Conservation (phyloP, 2,888 invertebrate genomes). For the Diplolepis rosae region DNA sequence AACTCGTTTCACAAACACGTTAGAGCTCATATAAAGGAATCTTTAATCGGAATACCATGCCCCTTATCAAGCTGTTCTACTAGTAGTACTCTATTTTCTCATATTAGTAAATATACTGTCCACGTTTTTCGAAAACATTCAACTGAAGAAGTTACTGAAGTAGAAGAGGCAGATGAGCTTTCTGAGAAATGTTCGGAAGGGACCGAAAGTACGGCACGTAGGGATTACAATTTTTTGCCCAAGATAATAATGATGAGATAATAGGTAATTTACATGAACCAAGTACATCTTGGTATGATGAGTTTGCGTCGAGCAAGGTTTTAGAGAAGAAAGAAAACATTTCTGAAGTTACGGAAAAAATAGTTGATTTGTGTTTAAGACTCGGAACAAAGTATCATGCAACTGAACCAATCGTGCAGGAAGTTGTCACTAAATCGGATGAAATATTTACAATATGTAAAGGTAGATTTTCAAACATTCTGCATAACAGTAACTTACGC, state of each 20-base stretch:
- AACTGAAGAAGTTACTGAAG: too few relatives aligned
- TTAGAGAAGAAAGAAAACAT: not conserved
- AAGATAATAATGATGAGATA: not conserved
- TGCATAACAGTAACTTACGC: slow-evolving; percentile 3
- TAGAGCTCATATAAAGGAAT: too few relatives aligned
- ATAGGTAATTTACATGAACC: too few relatives aligned
- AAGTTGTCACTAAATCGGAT: slow-evolving; percentile 13
- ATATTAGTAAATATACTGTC: too few relatives aligned
- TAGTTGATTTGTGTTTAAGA: slow-evolving; percentile 12
- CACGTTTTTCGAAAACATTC: too few relatives aligned
- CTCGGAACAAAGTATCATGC: slow-evolving; percentile 15
- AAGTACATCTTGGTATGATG: not conserved
- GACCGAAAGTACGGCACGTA: too few relatives aligned
- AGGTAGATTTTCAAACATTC: not conserved
- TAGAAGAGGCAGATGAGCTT: not conserved
- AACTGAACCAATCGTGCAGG: slow-evolving; percentile 20
- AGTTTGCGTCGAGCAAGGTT: not conserved
- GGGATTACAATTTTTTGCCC: too few relatives aligned
- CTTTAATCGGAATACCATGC: too few relatives aligned
- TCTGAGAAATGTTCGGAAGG: too few relatives aligned
- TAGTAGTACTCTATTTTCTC: too few relatives aligned
- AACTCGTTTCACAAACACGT: not conserved
- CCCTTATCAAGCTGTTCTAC: too few relatives aligned
- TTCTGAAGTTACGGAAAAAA: not conserved
- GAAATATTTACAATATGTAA: not conserved